Base-by-base conservation (phyloP, 2,113 vertebrate species). In the Grammomys dolichurus region DNA sequence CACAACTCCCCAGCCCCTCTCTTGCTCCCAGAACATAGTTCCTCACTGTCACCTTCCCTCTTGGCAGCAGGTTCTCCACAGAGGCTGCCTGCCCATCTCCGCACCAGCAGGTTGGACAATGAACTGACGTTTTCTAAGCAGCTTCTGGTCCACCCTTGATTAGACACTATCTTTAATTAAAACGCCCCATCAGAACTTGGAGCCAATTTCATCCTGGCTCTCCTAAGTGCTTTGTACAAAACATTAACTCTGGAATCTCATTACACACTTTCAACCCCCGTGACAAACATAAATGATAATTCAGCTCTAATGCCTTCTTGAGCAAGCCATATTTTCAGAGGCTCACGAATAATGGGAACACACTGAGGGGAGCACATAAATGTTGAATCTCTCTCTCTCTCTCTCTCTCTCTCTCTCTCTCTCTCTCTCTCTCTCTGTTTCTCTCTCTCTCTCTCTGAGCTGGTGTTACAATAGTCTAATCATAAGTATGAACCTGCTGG, bases 121-220 rank as follows among this genome's bases (percentile, higher is more conserved):
- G 95, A 95, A 76, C 91, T 96, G 95, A 97, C 97, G 96, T 94
- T 96, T 98, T 97, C 96, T 94, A 91, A 98, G 94, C 97, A 97
- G 98, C 94, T 40, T 97, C 97, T 96, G 76, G 97, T 98, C 12
- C 56, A 93, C 95, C 96, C 97, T 88, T 98, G 98, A 98, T 97
- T 97, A 97, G 98, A 98, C 98, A 98, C 97, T 98, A 97, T 98
- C 98, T 98, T 98, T 98, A 98, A 98, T 98, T 98, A 98, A 98
- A 98, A 97, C 97, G 97, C 97, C 98, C 69, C 98, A 96, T 98
- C 98, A 97, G 97, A 98, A 97, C 97, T 96, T 98, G 72, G 96
- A 98, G 97, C 97, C 98, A 98, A 97, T 98, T 98, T 98, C 98
- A 97, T 95, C 94, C 97, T 40, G 87, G 97, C 98, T 95, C 92